Percentiles rank a stretch among this genome's conserved stretches.
Conservation (phyloP, 64 coral and sea anemone genomes). For the Dendrophyllia cribrosa region DNA sequence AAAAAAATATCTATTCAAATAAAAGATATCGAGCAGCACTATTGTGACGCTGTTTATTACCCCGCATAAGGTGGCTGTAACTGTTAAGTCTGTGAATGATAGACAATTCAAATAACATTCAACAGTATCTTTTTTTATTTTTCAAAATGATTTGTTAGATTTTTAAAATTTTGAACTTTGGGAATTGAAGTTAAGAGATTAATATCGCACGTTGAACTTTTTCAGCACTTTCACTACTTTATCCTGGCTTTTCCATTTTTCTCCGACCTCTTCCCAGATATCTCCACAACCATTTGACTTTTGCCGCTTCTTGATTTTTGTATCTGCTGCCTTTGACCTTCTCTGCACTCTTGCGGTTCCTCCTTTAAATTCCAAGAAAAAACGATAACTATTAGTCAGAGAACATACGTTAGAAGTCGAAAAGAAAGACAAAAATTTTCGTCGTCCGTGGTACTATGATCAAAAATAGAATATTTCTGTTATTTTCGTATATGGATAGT, state of each 20-base stretch:
- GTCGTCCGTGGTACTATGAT: background rate
- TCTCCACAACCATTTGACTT: slow-evolving; percentile 11
- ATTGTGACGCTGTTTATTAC: too few species aligned
- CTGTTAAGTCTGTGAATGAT: too few species aligned
- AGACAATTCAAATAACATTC: too few species aligned
- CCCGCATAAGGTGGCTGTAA: too few species aligned
- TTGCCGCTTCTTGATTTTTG: slow-evolving; percentile 24
- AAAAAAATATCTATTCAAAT: too few species aligned
- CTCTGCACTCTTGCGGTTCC: background rate
- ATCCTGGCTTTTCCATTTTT: slow-evolving; percentile 86
- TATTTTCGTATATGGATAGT: too few species aligned
- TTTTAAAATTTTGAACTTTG: too few species aligned
- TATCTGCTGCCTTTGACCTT: slow-evolving; percentile 23
- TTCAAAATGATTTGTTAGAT: too few species aligned
- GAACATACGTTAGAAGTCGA: background rate
- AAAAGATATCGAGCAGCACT: too few species aligned
- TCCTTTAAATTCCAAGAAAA: slow-evolving; percentile 9
- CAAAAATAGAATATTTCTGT: too few species aligned
- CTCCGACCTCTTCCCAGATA: slow-evolving; percentile 77
- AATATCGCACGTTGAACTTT: slow-evolving; percentile 92
- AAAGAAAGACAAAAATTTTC: background rate
- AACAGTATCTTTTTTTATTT: too few species aligned
- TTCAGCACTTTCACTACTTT: slow-evolving; percentile 73
- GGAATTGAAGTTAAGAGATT: background rate
- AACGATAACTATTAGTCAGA: background rate